Evolutionary conservation across 1,140 invertebrate genomes (phyloP).

Genomic region (Drosophila burlai): DNA sequence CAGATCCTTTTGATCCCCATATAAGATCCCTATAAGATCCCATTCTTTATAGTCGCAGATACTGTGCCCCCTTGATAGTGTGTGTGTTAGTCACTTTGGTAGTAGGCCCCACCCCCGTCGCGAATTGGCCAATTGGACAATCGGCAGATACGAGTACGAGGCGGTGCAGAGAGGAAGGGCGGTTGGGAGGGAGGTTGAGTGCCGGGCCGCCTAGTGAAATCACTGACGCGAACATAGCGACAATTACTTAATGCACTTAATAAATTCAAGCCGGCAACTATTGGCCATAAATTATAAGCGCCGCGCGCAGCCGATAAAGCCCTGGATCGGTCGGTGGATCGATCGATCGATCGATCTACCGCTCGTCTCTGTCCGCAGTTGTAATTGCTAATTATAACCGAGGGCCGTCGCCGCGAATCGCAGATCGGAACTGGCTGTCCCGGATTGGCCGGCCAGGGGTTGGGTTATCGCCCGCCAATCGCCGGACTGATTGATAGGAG

Average conservation of each 20-base stretch:
- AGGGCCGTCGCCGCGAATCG: constrained; percentile 10
- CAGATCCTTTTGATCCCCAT: neutral
- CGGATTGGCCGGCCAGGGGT: constrained; percentile 22
- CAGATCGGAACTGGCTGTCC: constrained; percentile 19
- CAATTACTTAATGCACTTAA: constrained; percentile 75
- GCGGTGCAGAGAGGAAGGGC: neutral
- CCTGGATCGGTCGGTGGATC: constrained; percentile 26
- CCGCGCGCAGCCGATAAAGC: constrained; percentile 38
- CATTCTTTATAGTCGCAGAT: too few species aligned
- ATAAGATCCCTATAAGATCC: neutral
- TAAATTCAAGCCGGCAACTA: constrained; percentile 58
- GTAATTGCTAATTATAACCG: constrained; percentile 74
- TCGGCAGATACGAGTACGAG: neutral
- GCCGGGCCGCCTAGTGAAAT: constrained; percentile 44
- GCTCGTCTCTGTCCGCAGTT: constrained; percentile 19
- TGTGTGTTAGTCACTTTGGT: neutral
- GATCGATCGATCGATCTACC: constrained; percentile 10
- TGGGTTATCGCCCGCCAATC: constrained; percentile 46
- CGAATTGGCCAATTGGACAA: constrained; percentile 11
- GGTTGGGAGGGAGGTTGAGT: neutral
- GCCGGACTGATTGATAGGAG: constrained; percentile 19
- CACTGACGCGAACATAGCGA: constrained; percentile 62
- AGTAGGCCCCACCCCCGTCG: constrained; percentile 1
- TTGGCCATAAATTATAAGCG: constrained; percentile 64
- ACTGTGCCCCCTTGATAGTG: neutral